phyloP scores from a whole-genome alignment of 53 echinoderm and acorn worm species.

The Antedon mediterranea region DNA sequence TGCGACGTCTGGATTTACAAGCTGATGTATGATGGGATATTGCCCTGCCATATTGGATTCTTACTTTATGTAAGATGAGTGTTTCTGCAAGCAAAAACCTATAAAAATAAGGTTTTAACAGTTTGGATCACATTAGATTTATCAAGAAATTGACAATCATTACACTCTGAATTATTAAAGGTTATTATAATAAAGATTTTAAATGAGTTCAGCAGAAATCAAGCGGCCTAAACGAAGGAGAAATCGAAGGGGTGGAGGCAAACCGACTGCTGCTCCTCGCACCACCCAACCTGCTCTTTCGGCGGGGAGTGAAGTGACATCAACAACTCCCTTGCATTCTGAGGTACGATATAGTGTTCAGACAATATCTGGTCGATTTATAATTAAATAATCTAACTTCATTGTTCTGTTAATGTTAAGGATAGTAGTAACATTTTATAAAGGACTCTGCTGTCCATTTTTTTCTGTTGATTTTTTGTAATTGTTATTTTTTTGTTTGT shows the following conservation, averaged over 20 bases:
- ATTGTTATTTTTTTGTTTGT: too few relatives aligned
- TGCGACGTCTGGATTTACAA: neutral
- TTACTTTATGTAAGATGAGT: neutral
- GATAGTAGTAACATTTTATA: too few relatives aligned
- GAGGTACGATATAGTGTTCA: neutral
- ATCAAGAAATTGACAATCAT: neutral
- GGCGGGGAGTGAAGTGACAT: neutral
- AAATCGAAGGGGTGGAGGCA: conserved; percentile 87
- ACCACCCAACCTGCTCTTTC: neutral
- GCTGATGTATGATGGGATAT: neutral
- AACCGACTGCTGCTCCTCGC: neutral
- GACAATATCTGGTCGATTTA: too few relatives aligned
- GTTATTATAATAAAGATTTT: neutral
- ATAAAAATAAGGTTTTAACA: neutral
- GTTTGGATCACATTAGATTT: neutral
- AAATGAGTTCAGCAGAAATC: conserved; percentile 87
- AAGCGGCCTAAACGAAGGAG: conserved; percentile 80
- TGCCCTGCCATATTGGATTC: neutral
- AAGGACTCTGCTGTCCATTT: too few relatives aligned
- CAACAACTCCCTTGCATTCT: neutral
- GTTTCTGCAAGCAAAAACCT: neutral
- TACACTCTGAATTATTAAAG: neutral
- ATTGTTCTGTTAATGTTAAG: too few relatives aligned
- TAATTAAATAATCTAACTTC: too few relatives aligned
- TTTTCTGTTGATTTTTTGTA: too few relatives aligned